Base-by-base conservation (phyloP, 1,140 invertebrate genomes). In the Lepidurus packardi region DNA sequence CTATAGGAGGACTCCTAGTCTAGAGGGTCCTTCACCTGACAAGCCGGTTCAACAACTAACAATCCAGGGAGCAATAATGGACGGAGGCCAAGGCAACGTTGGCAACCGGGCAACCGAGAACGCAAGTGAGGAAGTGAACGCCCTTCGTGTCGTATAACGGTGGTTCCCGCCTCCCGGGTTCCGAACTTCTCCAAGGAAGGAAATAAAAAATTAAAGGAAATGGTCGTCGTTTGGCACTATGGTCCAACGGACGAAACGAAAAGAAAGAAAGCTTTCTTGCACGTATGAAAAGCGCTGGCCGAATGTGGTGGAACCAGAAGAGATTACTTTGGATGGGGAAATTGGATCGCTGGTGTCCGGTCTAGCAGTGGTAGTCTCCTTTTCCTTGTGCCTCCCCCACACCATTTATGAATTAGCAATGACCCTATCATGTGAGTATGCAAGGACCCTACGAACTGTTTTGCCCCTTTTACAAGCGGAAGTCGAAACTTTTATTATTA, bases 51-150 rank as follows among this genome's bases (percentile, higher is more conserved):
- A 65, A 21, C 53, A 21, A 65, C 53, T 65, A 65, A 65, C 16
- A 65, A 34, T 34, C 34, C 34, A 21, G 53, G 53, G 21, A 65
- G 53, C 53, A 65, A 16, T 65, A 65, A 65, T 65, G 53, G 21
- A 65, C 53, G 16, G 53, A 9, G 53, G 21, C 53, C 53, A 65
- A 9, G 53, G 53, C 53, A 65, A 65, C 6, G 45, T 5, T 13
- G 53, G 53, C 16, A 65, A 7, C 53, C 3, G 13, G 53, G 53
- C 53, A 65, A 34, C 34, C 21, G 53, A 65, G 21, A 65, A 65
- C 16, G 53, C 53, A 65, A 65, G 53, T 65, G 53, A 65, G 53
- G 53, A 65, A 65, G 53, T 65, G 53, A 65, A 65, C 9, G 53
- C 53, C 53, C 53, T 65, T 65, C 9, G 53, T 65, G 53, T 65